Evolutionary conservation across 2,113 vertebrate species (phyloP).

Genomic region (Bos taurus): ARS-UCD2.0 NC_037333.1:7735501-7736000

Average conservation of each 20-base stretch:
- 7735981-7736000: not conserved
- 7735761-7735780: not conserved
- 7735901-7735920: not conserved
- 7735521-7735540: not conserved
- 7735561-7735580: not conserved
- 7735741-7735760: not conserved
- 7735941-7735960: not conserved
- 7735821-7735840: not conserved
- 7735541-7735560: not conserved
- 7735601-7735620: not conserved
- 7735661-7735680: not conserved
- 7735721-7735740: not conserved
- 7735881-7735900: not conserved
- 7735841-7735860: not conserved
- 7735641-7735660: not conserved
- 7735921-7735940: not conserved
- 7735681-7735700: not conserved
- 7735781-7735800: not conserved
- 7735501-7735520: not conserved
- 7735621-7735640: not conserved
- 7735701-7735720: not conserved
- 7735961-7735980: not conserved
- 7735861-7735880: not conserved
- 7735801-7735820: too few species aligned
- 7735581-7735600: not conserved